phyloP scores from a whole-genome alignment of 2,797 vertebrate species.

The Sebastes matsubarae region DNA sequence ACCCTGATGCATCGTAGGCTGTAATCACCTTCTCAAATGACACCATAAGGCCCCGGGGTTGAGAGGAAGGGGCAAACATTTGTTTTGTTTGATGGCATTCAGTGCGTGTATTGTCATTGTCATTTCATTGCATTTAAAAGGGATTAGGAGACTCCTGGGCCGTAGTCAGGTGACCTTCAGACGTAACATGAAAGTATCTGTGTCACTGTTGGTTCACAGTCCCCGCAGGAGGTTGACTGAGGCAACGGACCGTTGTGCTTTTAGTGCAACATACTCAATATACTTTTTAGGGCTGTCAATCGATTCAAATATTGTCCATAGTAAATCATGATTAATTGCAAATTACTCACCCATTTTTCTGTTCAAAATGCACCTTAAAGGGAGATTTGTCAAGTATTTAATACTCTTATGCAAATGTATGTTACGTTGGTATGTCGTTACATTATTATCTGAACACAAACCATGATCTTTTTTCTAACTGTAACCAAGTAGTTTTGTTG shows the following conservation, averaged over 20 bases:
- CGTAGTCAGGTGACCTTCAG: conserved; percentile 57
- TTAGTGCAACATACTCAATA: neutral
- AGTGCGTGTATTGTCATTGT: conserved; percentile 29
- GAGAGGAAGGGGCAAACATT: conserved; percentile 24
- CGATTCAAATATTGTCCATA: no score
- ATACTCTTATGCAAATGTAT: no score
- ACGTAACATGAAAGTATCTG: neutral
- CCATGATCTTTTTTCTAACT: no score
- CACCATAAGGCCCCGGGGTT: conserved; percentile 12
- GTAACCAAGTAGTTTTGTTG: no score
- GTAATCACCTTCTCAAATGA: conserved; percentile 62
- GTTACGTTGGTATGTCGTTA: no score
- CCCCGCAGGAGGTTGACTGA: neutral
- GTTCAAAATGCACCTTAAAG: no score
- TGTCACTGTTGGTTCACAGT: neutral
- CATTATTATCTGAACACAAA: no score
- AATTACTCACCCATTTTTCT: no score
- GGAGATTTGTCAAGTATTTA: no score
- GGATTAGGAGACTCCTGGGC: conserved; percentile 51
- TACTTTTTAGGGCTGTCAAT: neutral
- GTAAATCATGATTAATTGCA: no score
- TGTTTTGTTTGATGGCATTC: conserved; percentile 56
- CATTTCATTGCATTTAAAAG: conserved; percentile 48
- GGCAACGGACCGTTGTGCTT: neutral
- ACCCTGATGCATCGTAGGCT: conserved; percentile 53